Conservation (phyloP, 1,140 invertebrate genomes). For the Archegozetes longisetosus region DNA sequence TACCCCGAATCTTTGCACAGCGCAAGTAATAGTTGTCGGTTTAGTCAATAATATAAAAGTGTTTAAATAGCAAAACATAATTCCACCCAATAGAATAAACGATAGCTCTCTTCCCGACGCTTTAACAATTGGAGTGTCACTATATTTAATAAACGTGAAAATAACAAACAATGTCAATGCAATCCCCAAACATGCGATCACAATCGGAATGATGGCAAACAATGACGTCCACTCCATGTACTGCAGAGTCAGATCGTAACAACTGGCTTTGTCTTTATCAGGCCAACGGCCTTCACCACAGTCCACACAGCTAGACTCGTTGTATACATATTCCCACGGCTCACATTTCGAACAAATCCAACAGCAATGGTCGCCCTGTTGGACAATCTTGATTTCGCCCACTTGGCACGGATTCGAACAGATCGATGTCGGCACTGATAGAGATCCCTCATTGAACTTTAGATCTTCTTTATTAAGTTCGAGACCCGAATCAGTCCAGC, state of each 20-base stretch:
- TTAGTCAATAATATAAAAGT: slow-evolving; percentile 64
- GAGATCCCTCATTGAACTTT: slow-evolving; percentile 11
- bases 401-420: slow-evolving; percentile 47
- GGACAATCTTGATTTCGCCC: slow-evolving; percentile 50
- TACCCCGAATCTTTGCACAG: slow-evolving; percentile 37
- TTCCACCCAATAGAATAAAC: slow-evolving; percentile 65
- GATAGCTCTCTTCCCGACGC: slow-evolving; percentile 75
- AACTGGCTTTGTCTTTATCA: slow-evolving; percentile 27
- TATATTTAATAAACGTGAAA: slow-evolving; percentile 41
- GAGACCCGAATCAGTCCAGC: slow-evolving; percentile 35
- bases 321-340: slow-evolving; percentile 38
- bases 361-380: slow-evolving; percentile 35
- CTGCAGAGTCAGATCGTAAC: slow-evolving; percentile 32
- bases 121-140: slow-evolving; percentile 71
- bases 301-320: slow-evolving; percentile 40
- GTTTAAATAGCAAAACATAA: slow-evolving; percentile 71
- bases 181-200: slow-evolving; percentile 38
- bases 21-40: slow-evolving; percentile 30
- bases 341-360: slow-evolving; percentile 39
- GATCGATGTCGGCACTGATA: slow-evolving; percentile 39
- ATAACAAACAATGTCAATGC: slow-evolving; percentile 35
- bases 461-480: slow-evolving; percentile 38
- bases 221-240: slow-evolving; percentile 40
- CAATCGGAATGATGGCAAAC: slow-evolving; percentile 39
- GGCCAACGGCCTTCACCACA: slow-evolving; percentile 37